Conservation (phyloP, 2,888 invertebrate species). For the Limnephilus lunatus region DNA sequence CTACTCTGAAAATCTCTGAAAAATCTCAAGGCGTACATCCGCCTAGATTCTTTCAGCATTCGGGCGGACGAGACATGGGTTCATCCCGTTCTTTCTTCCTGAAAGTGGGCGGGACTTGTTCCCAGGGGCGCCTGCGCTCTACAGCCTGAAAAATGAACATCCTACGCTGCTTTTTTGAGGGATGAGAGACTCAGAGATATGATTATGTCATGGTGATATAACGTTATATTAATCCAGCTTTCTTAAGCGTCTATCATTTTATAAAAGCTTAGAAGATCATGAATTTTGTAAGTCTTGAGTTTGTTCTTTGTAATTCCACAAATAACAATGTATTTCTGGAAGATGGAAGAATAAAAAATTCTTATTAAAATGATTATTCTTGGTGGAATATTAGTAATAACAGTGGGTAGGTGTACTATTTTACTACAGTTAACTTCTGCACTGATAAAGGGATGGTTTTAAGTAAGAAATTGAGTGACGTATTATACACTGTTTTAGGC, state of each 20-base stretch:
- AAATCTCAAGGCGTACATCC: constrained; percentile 43
- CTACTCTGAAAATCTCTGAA: constrained; percentile 41
- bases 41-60: constrained; percentile 42
- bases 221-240: neutral
- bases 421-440: no score
- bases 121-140: constrained; percentile 59
- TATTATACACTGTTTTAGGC: no score
- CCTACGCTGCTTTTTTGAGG: constrained; percentile 36
- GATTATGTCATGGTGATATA: neutral
- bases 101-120: constrained; percentile 59
- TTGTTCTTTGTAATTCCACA: neutral
- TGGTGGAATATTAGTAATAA: no score
- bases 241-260: neutral
- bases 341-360: neutral
- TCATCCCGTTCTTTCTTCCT: constrained; percentile 46
- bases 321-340: neutral
- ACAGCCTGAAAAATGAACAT: constrained; percentile 49
- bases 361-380: neutral
- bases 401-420: no score
- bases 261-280: neutral
- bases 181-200: neutral
- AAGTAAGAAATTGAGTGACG: no score
- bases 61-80: constrained; percentile 48
- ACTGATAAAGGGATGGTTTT: no score
- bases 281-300: neutral